Base-by-base conservation (phyloP, 2,113 vertebrate genomes). In the Ascaphus truei region DNA sequence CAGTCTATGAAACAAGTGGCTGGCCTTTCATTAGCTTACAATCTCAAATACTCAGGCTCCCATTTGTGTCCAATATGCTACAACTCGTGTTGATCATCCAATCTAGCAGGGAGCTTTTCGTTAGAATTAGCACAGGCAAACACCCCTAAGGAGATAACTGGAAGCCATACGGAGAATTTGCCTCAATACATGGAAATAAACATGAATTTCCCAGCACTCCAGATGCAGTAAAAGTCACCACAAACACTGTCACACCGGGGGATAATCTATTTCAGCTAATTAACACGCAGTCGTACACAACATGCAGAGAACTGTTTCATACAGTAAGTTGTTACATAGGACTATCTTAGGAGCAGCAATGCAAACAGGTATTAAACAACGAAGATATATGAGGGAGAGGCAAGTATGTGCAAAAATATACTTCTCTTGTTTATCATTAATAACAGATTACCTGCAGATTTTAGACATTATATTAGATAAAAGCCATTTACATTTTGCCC, bases 1-100 rank as follows among this genome's bases (percentile, higher is more conserved):
- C 6, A 20, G 16, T 22, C 43, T 33, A 7, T 20, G 53, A 57
- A 45, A 45, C 16, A 91, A 88, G 85, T 86, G 80, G 76, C 79
- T 85, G 89, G 84, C 86, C 88, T 85, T 82, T 76, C 80, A 90
- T 91, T 89, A 90, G 82, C 87, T 90, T 90, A 89, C 83, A 79
- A 83, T 88, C 88, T 83, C 78, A 20, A 91, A 89, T 89, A 75
- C 83, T 82, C 81, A 86, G 79, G 77, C 81, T 85, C 80, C 75
- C 78, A 62, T 58, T 74, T 72, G 61, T 75, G 68, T 72, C 79
- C n/a, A 72, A 79, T 1, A 30, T 77, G 84, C 79, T 78, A 67
- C 80, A 73, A 69, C 76, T 88, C 84, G 85, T 88, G 88, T 85
- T 89, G 89, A 90, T 84, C 83, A 88, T 84, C 79, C 78, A 89